Evolutionary conservation across 2,113 vertebrate species (phyloP).

Genomic region (Copsychus sechellarum): DNA sequence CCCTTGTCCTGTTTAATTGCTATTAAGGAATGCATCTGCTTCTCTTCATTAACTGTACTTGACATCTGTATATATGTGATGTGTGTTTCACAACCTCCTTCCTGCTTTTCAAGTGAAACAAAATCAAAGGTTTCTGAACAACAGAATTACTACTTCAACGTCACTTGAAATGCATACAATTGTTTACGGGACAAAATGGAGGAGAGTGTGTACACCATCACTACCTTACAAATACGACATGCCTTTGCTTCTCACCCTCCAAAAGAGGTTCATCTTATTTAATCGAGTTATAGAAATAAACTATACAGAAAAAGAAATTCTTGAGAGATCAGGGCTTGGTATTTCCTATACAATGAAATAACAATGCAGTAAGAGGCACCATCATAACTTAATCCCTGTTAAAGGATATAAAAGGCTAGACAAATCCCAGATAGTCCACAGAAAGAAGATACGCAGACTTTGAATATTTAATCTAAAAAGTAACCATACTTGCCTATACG

Average conservation of each 20-base stretch:
- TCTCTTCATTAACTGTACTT: constrained; percentile 41
- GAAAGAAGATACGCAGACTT: neutral
- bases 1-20: neutral
- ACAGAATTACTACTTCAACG: neutral
- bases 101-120: constrained; percentile 2
- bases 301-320: neutral
- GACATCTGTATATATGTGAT: constrained; percentile 10
- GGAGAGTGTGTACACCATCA: neutral
- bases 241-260: neutral
- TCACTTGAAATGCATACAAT: neutral
- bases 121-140: constrained; percentile 23
- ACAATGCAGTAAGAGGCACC: neutral
- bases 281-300: neutral
- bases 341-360: neutral
- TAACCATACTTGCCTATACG: neutral
- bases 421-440: neutral
- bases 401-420: neutral
- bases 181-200: neutral
- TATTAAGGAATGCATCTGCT: constrained; percentile 43
- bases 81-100: constrained; percentile 21
- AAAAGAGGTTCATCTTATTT: neutral
- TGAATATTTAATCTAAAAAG: neutral
- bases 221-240: neutral
- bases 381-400: neutral
- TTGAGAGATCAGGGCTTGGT: neutral